Conservation (phyloP, 2,888 invertebrate genomes). For the Diplolepis rosae region DNA sequence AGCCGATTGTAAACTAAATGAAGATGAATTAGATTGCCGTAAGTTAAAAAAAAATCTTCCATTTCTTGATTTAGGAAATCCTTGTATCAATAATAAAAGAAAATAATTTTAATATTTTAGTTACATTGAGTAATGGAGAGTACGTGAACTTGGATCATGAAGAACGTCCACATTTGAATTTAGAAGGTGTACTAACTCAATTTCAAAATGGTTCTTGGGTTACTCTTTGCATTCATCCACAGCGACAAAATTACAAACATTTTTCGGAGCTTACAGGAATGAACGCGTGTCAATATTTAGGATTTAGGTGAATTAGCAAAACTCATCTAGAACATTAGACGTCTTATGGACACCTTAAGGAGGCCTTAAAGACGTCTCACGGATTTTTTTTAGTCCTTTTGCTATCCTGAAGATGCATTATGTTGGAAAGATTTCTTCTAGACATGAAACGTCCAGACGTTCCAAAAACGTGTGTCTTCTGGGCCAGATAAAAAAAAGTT, state of each 20-base stretch:
- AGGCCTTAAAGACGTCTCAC: no score
- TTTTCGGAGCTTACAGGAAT: conserved; percentile 67
- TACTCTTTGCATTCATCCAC: conserved; percentile 77
- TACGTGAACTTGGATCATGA: conserved; percentile 78
- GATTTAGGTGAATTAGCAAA: conserved; percentile 79
- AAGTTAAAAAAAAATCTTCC: conserved; percentile 67
- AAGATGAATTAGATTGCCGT: conserved; percentile 89
- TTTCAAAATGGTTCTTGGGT: conserved; percentile 80
- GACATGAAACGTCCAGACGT: no score
- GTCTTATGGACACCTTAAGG: no score
- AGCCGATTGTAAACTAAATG: conserved; percentile 80
- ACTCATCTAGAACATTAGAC: no score
- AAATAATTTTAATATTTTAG: conserved; percentile 72
- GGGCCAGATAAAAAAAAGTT: no score
- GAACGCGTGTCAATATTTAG: conserved; percentile 81
- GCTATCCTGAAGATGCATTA: no score
- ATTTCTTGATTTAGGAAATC: neutral
- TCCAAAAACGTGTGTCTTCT: no score
- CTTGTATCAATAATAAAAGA: neutral
- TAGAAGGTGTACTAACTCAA: conserved; percentile 79
- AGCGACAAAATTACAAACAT: conserved; percentile 51
- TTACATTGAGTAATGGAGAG: conserved; percentile 81
- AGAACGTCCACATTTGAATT: conserved; percentile 77
- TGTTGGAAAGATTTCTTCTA: no score
- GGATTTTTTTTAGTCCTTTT: no score